phyloP scores from a whole-genome alignment of 2,797 vertebrate genomes.

The Discoglossus pictus region DNA sequence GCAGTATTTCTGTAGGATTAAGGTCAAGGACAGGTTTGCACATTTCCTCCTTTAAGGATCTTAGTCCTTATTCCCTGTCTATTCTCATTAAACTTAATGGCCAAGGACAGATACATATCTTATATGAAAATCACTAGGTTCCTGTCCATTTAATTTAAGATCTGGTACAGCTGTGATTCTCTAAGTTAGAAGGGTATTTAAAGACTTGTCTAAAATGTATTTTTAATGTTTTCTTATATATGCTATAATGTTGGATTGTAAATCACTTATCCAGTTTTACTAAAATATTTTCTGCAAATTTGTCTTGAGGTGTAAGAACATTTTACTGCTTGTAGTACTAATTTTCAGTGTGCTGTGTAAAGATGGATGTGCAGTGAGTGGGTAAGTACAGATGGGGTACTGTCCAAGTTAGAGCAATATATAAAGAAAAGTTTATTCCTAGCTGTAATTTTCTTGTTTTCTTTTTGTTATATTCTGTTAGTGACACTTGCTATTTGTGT shows the following conservation, averaged over 20 bases:
- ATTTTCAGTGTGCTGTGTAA: constrained; percentile 72
- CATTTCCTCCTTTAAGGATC: no score
- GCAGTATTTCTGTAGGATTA: no score
- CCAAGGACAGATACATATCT: no score
- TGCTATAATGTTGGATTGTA: no score
- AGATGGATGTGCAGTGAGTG: constrained; percentile 72
- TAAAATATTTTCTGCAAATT: constrained; percentile 74
- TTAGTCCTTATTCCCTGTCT: no score
- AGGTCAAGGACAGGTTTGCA: no score
- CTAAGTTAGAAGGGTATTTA: no score
- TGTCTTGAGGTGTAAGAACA: constrained; percentile 75
- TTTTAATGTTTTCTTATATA: background rate
- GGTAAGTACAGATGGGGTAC: constrained; percentile 74
- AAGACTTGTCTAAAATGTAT: no score
- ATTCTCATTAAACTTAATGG: no score
- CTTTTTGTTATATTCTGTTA: constrained; percentile 53
- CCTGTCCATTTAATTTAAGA: no score
- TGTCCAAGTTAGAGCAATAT: constrained; percentile 63
- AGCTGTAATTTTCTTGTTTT: constrained; percentile 49
- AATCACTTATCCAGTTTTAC: constrained; percentile 56
- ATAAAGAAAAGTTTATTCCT: constrained; percentile 50
- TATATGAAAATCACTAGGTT: no score
- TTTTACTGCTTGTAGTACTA: constrained; percentile 73
- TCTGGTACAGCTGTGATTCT: no score
- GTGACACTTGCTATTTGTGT: background rate